phyloP scores from a whole-genome alignment of 2,888 invertebrate genomes.

The Drosophila prolongata region DNA sequence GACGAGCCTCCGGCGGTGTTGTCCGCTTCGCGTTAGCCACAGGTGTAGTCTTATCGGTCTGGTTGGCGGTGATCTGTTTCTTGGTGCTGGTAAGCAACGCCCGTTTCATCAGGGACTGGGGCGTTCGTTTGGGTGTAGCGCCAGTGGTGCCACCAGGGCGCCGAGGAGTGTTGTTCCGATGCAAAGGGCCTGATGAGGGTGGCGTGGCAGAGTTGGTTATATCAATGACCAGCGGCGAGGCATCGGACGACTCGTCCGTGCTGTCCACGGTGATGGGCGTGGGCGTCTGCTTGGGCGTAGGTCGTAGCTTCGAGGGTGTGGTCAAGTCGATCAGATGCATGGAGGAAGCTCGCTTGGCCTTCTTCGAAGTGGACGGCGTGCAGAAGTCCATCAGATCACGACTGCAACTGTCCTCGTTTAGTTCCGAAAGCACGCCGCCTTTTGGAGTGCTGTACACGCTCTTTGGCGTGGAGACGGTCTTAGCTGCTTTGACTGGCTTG shows the following conservation, averaged over 20 bases:
- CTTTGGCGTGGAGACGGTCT: constrained; percentile 54
- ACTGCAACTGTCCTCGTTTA: constrained; percentile 68
- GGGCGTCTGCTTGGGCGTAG: constrained; percentile 40
- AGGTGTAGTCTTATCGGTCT: constrained; percentile 27
- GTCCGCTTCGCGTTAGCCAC: constrained; percentile 29
- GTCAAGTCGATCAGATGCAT: constrained; percentile 83
- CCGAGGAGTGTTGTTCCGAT: constrained; percentile 48
- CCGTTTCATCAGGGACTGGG: constrained; percentile 80
- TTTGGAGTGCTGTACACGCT: constrained; percentile 76
- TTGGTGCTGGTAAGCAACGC: constrained; percentile 81
- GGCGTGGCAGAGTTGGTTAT: constrained; percentile 55
- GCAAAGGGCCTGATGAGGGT: constrained; percentile 5
- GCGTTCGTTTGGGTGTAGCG: constrained; percentile 71
- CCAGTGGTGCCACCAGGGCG: constrained; percentile 29
- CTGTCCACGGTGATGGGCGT: constrained; percentile 67
- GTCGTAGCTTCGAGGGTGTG: constrained; percentile 72
- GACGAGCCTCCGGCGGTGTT: constrained; percentile 37
- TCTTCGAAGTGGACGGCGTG: constrained; percentile 76
- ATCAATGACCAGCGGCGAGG: constrained; percentile 71
- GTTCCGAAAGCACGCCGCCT: constrained; percentile 64
- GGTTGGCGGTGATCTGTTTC: constrained; percentile 61
- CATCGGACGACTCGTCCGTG: constrained; percentile 56
- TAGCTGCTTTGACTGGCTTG: constrained; percentile 33
- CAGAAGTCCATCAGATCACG: constrained; percentile 64
- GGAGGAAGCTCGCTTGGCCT: constrained; percentile 61